phyloP scores from a whole-genome alignment of 2,888 invertebrate genomes.

The Phalera bucephala region DNA sequence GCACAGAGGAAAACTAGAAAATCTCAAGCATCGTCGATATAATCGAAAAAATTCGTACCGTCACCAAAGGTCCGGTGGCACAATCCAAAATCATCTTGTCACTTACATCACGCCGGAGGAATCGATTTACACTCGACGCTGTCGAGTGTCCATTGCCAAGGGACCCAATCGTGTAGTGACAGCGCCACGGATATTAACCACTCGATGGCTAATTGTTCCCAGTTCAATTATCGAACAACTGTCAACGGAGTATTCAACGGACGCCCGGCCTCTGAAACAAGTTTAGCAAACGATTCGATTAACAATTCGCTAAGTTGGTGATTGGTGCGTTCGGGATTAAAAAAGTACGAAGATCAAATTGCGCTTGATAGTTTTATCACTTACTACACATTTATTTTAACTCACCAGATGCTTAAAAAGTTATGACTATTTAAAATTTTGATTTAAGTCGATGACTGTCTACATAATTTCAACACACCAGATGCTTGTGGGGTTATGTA shows the following conservation, averaged over 20 bases:
- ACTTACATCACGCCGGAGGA: constrained; percentile 43
- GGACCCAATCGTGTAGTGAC: constrained; percentile 67
- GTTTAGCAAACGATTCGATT: constrained; percentile 47
- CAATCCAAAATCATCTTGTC: constrained; percentile 32
- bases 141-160: constrained; percentile 59
- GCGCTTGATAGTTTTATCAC: no score
- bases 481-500: no score
- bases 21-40: no score
- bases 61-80: constrained; percentile 11
- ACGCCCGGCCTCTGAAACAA: constrained; percentile 51
- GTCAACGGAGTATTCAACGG: constrained; percentile 60
- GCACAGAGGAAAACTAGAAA: no score
- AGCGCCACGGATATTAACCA: constrained; percentile 75
- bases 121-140: constrained; percentile 69
- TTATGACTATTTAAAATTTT: no score
- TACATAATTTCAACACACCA: no score
- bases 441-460: no score
- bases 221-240: constrained; percentile 79
- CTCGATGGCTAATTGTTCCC: constrained; percentile 78
- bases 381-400: no score
- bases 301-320: constrained; percentile 36
- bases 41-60: no score
- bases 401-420: no score
- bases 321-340: constrained; percentile 20
- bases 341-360: no score